These are phyloP conservation scores for Ivindomyrus marchei DNA, from an alignment of 2,113 vertebrate species.

Conservation along the genomic window DNA sequence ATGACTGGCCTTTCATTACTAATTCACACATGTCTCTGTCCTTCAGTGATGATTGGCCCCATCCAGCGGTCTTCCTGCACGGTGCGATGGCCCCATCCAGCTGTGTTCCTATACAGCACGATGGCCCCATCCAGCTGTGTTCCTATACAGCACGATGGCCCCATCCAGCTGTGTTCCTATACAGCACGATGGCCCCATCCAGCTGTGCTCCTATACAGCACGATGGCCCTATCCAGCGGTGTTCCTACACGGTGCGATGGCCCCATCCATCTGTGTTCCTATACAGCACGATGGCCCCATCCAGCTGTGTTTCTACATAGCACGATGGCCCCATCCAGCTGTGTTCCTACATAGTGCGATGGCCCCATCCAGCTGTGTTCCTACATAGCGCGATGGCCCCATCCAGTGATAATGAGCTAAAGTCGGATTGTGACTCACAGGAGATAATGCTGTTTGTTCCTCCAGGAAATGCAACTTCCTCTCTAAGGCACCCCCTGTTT, in stretches of 20 bases:
- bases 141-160: rapidly evolving
- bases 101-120: neutral
- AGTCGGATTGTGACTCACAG: neutral
- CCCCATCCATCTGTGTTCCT: neutral
- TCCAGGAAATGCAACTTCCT: neutral
- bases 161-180: neutral
- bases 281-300: rapidly evolving
- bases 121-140: neutral
- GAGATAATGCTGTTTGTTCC: neutral
- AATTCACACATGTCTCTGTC: neutral
- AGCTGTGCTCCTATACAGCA: neutral
- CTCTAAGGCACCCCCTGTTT: neutral
- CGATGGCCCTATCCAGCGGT: neutral
- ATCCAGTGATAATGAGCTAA: neutral
- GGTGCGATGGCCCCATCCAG: neutral
- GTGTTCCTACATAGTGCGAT: rapidly evolving
- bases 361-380: neutral
- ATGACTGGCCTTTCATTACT: neutral
- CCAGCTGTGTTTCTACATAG: neutral
- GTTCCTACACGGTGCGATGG: rapidly evolving
- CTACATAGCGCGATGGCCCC: rapidly evolving
- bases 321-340: neutral
- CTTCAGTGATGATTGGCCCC: neutral
- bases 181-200: neutral
- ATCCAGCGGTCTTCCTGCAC: neutral